Base-by-base conservation (phyloP, 2,888 invertebrate genomes). In the Sphinx pinastri region DNA sequence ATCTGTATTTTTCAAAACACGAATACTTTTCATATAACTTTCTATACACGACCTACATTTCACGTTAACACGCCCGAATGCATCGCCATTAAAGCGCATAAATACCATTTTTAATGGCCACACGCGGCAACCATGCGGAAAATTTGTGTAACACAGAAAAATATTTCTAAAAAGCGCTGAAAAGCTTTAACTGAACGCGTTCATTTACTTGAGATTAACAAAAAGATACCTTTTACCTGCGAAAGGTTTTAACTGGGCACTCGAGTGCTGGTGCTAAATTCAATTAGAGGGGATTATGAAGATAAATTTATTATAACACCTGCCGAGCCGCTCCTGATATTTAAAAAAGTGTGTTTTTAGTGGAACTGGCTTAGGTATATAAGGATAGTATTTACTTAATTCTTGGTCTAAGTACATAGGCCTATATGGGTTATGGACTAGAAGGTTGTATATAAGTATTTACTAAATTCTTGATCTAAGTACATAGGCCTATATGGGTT, bases 51-150 rank as follows among this genome's bases (percentile, higher is more conserved):
- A 47, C 49, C 47, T 19, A 63, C 63, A 63, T 63, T 47, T 47
- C 57, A 57, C 25, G 25, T 55, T 55, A 57, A 47, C 60, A 63
- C 19, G 55, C 19, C 6, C n/a, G 59, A 31, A 45, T 45, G 38
- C 45, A 45, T 60, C 63, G 57, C 57, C 25, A 57, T 57, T 60
- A 60, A 63, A 49, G 49, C 59, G 68, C 52, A 69, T 69, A 69
- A 69, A 69, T 69, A 45, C 2, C 69, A 38, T 45, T 69, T 19
- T 47, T 69, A 63, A 69, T 63, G 60, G 69, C 69, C 69, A 60
- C 69, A 63, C 60, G 54, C 63, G 49, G 60, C 60, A 16, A 0
- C 47, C 63, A 47, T 47, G 63, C 49, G 49, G 63, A 63, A 63
- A 63, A 63, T 63, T 63, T 63, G 47, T 63, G 63, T 63, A 49